Evolutionary conservation across 2,113 vertebrate species (phyloP), one percentile per base, ranked within the genome.

Genomic region (Verasper variegatus): DNA sequence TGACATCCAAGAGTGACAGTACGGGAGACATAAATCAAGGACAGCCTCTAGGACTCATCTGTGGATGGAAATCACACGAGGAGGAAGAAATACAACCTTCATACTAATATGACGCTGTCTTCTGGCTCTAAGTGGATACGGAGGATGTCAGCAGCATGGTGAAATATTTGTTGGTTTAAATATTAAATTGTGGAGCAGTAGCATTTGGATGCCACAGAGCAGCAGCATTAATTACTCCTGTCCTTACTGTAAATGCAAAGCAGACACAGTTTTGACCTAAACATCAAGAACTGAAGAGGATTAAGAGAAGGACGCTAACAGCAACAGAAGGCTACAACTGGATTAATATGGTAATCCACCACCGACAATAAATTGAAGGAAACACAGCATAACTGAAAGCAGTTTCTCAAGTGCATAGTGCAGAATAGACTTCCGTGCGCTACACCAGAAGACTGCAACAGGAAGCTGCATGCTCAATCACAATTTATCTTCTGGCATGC

Each of bases 391-490:
- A 11, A 68, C 63, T 24, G 52, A 60, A 62, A 26, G 62, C 26
- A 31, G 47, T 51, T 70, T 18, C 35, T 37, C 2, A 17, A 60
- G 60, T 79, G n/a, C 64, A 20, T 23, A 18, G 71, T 9, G 55
- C 68, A 68, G 68, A 54, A 35, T 54, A 40, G 60, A 47, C 45
- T 74, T 76, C 45, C 49, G 60, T 26, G 56, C 4, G 42, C 72
- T 37, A 7, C 26, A 47, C 51, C 51, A 65, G 58, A 74, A 65
- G 24, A 76, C 27, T n/a, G 71, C 54, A 63, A 83, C 56, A 74
- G 87, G 72, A 88, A 86, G 51, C n/a, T 47, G 55, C 20, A 27
- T n/a, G 65, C 74, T 77, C 69, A 80, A 77, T 71, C 66, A 68
- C 58, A 42, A 57, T 65, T 51, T 8, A 84, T 82, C 80, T 64